Evolutionary conservation across 2,888 invertebrate species (phyloP).

Genomic region (Dioctria rufipes): DNA sequence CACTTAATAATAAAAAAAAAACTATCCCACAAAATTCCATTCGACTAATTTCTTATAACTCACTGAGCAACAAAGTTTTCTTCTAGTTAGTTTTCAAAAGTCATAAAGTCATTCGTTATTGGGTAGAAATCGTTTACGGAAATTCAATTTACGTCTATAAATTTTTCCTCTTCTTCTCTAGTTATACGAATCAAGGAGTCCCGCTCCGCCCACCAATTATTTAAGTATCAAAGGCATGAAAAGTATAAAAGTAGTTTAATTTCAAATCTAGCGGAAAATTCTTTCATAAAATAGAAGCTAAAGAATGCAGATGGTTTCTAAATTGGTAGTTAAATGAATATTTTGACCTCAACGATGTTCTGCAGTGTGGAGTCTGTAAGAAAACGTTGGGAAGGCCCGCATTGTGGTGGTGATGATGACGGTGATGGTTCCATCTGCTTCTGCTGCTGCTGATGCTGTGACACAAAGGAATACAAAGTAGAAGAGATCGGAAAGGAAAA

Average conservation of each 20-base stretch:
- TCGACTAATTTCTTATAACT: too few species aligned
- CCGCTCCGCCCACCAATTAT: background rate
- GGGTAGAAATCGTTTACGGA: too few species aligned
- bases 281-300: conserved; percentile 7
- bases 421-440: too few species aligned
- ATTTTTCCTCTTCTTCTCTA: too few species aligned
- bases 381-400: background rate
- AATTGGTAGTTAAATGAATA: conserved; percentile 45
- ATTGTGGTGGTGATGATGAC: too few species aligned
- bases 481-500: conserved; percentile 13
- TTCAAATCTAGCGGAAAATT: conserved; percentile 42
- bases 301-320: conserved; percentile 34
- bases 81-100: too few species aligned
- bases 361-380: conserved; percentile 37
- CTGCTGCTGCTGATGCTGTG: background rate
- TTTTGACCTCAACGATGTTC: conserved; percentile 39
- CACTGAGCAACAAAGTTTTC: too few species aligned
- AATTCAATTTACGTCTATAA: too few species aligned
- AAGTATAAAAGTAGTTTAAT: conserved; percentile 12
- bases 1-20: too few species aligned
- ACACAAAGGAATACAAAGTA: conserved; percentile 17
- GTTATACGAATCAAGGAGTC: too few species aligned
- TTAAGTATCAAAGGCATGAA: conserved; percentile 38
- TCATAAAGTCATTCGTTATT: too few species aligned
- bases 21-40: too few species aligned